Base-by-base conservation (phyloP, 1,140 invertebrate species). In the Scaptodrosophila lebanonensis region DNA sequence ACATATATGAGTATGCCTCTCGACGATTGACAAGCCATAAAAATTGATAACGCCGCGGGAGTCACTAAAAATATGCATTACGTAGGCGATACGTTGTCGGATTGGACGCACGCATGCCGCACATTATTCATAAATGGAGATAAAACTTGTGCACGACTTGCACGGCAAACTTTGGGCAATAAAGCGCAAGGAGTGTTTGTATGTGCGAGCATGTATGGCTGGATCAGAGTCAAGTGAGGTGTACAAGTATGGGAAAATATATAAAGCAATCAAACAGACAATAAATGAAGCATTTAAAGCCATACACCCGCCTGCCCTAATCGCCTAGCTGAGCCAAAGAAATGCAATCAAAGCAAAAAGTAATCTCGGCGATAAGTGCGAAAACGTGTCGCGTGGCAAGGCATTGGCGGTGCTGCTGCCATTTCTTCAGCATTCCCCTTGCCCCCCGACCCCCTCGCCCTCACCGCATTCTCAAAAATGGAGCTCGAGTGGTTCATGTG, bases 311-410 rank as follows among this genome's bases (percentile, higher is more conserved):
- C 33, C 22, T 25, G 30, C 13, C 22, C n/a, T n/a, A n/a, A n/a
- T n/a, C n/a, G n/a, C n/a, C n/a, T n/a, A n/a, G n/a, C n/a, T n/a
- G n/a, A 25, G 63, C 51, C 30, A 39, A 47, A 67, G 53, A 79
- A 70, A 70, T 82, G 75, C 75, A 79, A 79, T 79, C 75, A 83
- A 82, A 60, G 75, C 65, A 32, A 54, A 79, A 79, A 79, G 70
- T 82, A 79, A 79, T 79, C 75, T 79, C 75, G 32, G 61, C 69
- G 75, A 82, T 79, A 79, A 79, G 75, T 79, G 75, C 70, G 66
- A 82, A 79, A 79, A 79, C 75, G 75, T 79, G 75, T 82, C 76
- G 70, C 47, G 62, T 66, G 70, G 45, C 33, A 50, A 68, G 40
- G 30, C 17, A 27, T 11, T 12, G 9, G 17, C 22, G 11, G 13